These are phyloP conservation scores for Alligator sinensis DNA, from an alignment of 2,113 vertebrate genomes.

Conservation along the genomic window DNA sequence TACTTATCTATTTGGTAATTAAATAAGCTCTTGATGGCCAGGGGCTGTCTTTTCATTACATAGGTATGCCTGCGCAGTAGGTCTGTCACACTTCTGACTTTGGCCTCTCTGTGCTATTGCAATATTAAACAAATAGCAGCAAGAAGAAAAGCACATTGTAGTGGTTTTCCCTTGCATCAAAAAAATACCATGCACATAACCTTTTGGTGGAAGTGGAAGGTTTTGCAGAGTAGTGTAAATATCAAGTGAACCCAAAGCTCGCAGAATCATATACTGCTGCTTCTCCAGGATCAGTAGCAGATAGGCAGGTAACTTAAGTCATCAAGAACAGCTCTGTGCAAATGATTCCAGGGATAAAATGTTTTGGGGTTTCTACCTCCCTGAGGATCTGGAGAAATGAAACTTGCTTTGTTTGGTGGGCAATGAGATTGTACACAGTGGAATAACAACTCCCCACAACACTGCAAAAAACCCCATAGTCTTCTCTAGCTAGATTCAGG, in stretches of 20 bases:
- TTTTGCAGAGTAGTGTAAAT: not conserved
- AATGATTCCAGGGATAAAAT: slow-evolving; percentile 12
- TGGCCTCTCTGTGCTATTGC: not conserved
- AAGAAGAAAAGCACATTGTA: not conserved
- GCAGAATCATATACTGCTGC: not conserved
- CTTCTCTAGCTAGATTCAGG: not conserved
- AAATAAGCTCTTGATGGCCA: not conserved
- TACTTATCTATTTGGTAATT: slow-evolving; percentile 15
- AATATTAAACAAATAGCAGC: not conserved
- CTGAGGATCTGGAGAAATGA: slow-evolving; percentile 13
- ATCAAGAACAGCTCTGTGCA: not conserved
- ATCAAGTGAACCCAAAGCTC: not conserved
- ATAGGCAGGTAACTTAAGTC: not conserved
- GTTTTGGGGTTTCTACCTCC: slow-evolving; percentile 14
- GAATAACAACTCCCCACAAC: not conserved
- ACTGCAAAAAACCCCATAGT: not conserved
- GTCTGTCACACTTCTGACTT: not conserved
- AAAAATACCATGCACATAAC: not conserved
- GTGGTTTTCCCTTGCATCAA: not conserved
- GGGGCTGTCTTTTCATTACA: too few relatives aligned
- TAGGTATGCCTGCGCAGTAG: not conserved
- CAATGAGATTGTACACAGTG: not conserved
- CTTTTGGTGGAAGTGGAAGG: accelerated
- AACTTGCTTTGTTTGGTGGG: not conserved
- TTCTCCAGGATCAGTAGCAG: slow-evolving; percentile 5